Evolutionary conservation across 2,797 vertebrate species (phyloP).

Genomic region (Dermochelys coriacea): DNA sequence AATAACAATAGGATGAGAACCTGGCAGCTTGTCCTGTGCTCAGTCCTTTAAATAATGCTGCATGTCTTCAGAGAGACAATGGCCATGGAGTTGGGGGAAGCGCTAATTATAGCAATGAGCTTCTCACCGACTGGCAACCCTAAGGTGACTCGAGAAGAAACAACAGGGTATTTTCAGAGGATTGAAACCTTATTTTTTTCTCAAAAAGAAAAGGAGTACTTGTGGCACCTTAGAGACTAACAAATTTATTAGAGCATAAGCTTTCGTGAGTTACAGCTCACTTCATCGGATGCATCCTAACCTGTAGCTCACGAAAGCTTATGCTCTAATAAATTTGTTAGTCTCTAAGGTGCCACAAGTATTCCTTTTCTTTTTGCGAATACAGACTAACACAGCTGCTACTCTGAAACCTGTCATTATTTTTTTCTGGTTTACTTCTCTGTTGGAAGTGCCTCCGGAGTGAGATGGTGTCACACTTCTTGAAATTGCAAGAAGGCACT

Average conservation of each 20-base stretch:
- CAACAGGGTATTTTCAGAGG: not conserved
- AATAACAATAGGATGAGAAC: not conserved
- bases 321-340: too few relatives aligned
- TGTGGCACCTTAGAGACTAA: too few relatives aligned
- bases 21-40: not conserved
- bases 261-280: too few relatives aligned
- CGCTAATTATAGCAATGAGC: constrained; percentile 18
- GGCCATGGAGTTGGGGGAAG: not conserved
- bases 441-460: not conserved
- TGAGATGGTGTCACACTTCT: not conserved
- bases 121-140: not conserved
- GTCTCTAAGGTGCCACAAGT: too few relatives aligned
- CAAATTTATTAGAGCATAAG: too few relatives aligned
- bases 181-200: not conserved
- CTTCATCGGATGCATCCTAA: too few relatives aligned
- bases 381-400: too few relatives aligned
- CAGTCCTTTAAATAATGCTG: not conserved
- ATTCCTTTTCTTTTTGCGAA: too few relatives aligned
- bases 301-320: too few relatives aligned
- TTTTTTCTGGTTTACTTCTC: not conserved
- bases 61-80: not conserved
- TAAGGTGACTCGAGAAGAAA: not conserved
- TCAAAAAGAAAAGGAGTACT: too few relatives aligned
- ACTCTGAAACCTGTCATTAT: too few relatives aligned
- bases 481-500: not conserved